Base-by-base conservation (phyloP, 2,888 invertebrate species). In the Drosophila lutescens region DNA sequence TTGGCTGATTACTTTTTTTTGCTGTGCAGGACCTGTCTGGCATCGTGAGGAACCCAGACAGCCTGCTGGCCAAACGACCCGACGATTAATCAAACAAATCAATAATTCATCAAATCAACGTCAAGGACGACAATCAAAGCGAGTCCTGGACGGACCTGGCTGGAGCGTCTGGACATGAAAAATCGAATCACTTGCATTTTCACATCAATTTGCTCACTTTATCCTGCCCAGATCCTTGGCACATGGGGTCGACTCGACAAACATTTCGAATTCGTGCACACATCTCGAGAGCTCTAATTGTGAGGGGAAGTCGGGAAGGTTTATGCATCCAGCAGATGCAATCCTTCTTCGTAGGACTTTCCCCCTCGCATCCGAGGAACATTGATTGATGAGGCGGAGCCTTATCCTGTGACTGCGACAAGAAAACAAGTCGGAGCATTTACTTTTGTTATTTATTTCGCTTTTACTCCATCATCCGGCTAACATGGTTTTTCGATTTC, bases 21-120 rank as follows among this genome's bases (percentile, higher is more conserved):
- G 8, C 38, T 10, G 50, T 50, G 43, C 38, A 32, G 44, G 8
- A 17, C 32, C 44, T 34, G 15, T 6, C n/a, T 32, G 44, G 15
- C 40, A 40, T 32, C 20, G 6, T n/a, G 5, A 6, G 17, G n/a
- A 30, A 49, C 3, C 34, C 23, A 32, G 26, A 26, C 50, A 36
- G 47, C 30, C 43, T 56, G 15, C 54, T 47, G 63, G 20, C 38
- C 67, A 68, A 49, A 56, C 69, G 57, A 49, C 34, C 66, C 30
- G 43, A 68, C 79, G 88, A 78, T 80, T 86, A 83, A 86, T 83
- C 88, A 83, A 80, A 73, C 76, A 66, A 80, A 86, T 83, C 86
- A 83, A 83, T 88, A 83, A 88, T 86, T 88, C 74, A 83, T 53
- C 80, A 78, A 80, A 78, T 80, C 78, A 86, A 74, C 72, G 62